A percentile compares a stretch with the other conserved stretches of the same genome.
These are phyloP conservation scores for Mamestra brassicae DNA, from an alignment of 2,888 invertebrate genomes.

Conservation along the genomic window DNA sequence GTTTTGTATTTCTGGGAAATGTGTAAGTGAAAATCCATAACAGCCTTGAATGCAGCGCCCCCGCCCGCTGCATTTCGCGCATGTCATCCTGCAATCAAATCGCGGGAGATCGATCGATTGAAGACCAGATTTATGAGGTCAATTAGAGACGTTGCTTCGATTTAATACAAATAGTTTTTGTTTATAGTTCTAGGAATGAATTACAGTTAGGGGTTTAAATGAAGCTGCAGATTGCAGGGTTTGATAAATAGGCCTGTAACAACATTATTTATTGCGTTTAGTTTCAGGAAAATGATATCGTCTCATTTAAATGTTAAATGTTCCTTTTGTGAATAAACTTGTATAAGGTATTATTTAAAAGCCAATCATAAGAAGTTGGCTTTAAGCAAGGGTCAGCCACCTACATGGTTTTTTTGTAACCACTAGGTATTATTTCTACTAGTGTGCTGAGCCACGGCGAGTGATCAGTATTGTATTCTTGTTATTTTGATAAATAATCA, in stretches of 20 bases:
- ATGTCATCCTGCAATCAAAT: conserved; percentile 50
- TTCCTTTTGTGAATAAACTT: background rate
- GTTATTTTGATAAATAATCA: background rate
- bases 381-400: background rate
- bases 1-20: background rate
- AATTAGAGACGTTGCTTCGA: conserved; percentile 46
- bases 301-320: background rate
- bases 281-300: background rate
- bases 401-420: background rate
- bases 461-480: too few species aligned
- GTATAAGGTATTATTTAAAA: background rate
- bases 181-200: background rate
- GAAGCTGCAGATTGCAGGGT: background rate
- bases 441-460: background rate
- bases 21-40: conserved; percentile 32
- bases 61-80: conserved; percentile 44
- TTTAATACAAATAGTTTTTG: conserved; percentile 37
- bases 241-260: background rate
- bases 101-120: conserved; percentile 52
- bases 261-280: background rate
- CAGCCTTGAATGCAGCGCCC: conserved; percentile 26
- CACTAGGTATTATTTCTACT: background rate
- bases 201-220: background rate
- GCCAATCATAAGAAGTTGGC: too few species aligned
- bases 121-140: conserved; percentile 53